Conservation (phyloP, 2,888 invertebrate genomes). For the Tubulanus polymorphus region DNA sequence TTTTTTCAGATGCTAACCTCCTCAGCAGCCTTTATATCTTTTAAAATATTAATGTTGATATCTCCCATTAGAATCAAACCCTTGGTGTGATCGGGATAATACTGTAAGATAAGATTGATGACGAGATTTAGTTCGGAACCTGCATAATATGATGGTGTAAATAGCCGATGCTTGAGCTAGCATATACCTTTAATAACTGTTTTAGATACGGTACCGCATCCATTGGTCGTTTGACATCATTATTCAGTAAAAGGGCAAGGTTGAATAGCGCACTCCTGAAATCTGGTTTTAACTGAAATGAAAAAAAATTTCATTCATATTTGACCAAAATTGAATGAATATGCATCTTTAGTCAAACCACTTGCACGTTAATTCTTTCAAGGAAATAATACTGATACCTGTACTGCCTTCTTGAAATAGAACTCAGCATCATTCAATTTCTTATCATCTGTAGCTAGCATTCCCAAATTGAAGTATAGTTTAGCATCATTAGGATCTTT, state of each 20-base stretch:
- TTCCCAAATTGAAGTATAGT: slow-evolving; percentile 91
- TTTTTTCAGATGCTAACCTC: slow-evolving; percentile 64
- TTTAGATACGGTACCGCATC: slow-evolving; percentile 90
- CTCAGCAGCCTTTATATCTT: slow-evolving; percentile 90
- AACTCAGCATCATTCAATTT: slow-evolving; percentile 83
- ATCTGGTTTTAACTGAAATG: slow-evolving; percentile 65
- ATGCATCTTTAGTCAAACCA: slow-evolving; percentile 4
- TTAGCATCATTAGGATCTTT: slow-evolving; percentile 78
- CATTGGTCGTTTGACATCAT: slow-evolving; percentile 80
- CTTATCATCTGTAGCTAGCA: slow-evolving; percentile 94
- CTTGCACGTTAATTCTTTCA: no score
- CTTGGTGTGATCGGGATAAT: slow-evolving; percentile 91
- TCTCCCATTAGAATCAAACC: slow-evolving; percentile 90
- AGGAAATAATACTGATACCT: slow-evolving; percentile 35
- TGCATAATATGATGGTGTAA: no score
- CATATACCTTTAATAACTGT: slow-evolving; percentile 69
- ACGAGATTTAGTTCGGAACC: no score
- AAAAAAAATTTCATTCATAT: slow-evolving; percentile 2
- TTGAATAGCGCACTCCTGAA: slow-evolving; percentile 93
- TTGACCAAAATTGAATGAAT: background rate
- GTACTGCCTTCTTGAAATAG: slow-evolving; percentile 77
- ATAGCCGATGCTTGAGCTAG: no score
- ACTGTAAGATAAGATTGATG: slow-evolving; percentile 42
- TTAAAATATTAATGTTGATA: slow-evolving; percentile 92
- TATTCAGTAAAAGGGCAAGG: slow-evolving; percentile 75